These are phyloP conservation scores for Anadara kagoshimensis DNA, from an alignment of 1,140 invertebrate genomes.

Conservation along the genomic window DNA sequence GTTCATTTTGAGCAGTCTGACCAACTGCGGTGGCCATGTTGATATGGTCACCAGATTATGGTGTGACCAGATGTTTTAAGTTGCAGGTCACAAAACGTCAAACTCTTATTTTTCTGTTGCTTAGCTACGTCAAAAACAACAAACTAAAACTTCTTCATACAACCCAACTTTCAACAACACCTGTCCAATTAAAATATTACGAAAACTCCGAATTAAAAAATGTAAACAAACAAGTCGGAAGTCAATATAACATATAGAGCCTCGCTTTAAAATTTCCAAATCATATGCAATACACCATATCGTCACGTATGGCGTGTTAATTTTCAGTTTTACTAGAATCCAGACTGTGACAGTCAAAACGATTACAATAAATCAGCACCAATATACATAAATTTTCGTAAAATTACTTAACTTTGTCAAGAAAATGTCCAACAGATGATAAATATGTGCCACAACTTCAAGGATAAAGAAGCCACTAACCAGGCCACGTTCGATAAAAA, in stretches of 20 bases:
- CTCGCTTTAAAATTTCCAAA: too few species aligned
- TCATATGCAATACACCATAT: too few species aligned
- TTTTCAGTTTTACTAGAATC: too few species aligned
- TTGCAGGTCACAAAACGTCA: background rate
- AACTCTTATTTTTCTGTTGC: background rate
- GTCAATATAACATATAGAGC: too few species aligned
- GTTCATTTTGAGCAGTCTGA: constrained; percentile 23
- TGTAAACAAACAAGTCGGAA: background rate
- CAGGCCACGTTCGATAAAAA: background rate
- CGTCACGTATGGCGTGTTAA: too few species aligned
- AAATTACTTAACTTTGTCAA: background rate
- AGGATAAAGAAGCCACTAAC: background rate
- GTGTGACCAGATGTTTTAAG: background rate
- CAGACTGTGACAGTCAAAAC: constrained; percentile 1
- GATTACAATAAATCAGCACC: background rate
- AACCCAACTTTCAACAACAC: background rate
- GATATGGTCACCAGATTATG: background rate
- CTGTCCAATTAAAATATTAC: background rate
- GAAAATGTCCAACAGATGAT: background rate
- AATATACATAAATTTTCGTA: background rate
- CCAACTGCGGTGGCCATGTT: constrained; percentile 19
- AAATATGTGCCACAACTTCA: background rate
- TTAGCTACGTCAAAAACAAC: too few species aligned
- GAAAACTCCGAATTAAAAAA: background rate
- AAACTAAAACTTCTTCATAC: background rate